phyloP scores from a whole-genome alignment of 2,888 invertebrate species.

The Falcaria lacertinaria region DNA sequence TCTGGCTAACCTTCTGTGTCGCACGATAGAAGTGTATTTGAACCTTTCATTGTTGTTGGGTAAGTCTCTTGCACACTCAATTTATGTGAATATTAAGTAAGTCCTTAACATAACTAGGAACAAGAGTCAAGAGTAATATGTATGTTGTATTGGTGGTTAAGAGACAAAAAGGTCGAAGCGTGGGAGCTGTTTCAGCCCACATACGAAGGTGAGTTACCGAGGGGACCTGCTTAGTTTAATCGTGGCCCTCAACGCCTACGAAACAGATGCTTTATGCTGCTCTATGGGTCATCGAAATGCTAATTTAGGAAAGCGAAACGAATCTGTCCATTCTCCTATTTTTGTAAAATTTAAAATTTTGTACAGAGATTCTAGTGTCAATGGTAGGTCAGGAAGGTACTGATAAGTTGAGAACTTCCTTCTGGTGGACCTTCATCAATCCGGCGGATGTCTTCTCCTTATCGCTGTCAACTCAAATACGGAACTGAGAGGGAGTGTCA shows the following conservation, averaged over 20 bases:
- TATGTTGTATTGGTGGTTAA: constrained; percentile 34
- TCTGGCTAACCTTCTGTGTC: constrained; percentile 21
- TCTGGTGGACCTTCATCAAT: constrained; percentile 40
- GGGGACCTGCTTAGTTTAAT: constrained; percentile 54
- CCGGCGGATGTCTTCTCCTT: constrained; percentile 66
- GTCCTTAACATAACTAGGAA: constrained; percentile 40
- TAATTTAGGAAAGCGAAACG: constrained; percentile 7
- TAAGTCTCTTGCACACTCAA: constrained; percentile 34
- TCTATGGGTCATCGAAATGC: constrained; percentile 20
- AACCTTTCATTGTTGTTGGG: constrained; percentile 33
- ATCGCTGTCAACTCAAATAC: constrained; percentile 59
- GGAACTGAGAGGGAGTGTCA: constrained; percentile 49
- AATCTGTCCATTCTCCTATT: constrained; percentile 1
- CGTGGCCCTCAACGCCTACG: constrained; percentile 52
- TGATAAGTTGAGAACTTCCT: constrained; percentile 26
- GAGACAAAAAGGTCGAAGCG: constrained; percentile 60
- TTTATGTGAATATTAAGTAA: constrained; percentile 62
- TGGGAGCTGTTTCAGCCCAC: constrained; percentile 60
- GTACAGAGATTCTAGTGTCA: constrained; percentile 16
- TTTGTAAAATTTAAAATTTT: constrained; percentile 13
- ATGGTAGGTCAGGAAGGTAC: no score
- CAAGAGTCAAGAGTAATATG: constrained; percentile 45
- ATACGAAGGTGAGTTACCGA: constrained; percentile 48
- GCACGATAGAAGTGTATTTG: constrained; percentile 20
- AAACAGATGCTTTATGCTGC: constrained; percentile 30